phyloP scores from a whole-genome alignment of 2,113 vertebrate genomes.

The Phalacrocorax carbo region DNA sequence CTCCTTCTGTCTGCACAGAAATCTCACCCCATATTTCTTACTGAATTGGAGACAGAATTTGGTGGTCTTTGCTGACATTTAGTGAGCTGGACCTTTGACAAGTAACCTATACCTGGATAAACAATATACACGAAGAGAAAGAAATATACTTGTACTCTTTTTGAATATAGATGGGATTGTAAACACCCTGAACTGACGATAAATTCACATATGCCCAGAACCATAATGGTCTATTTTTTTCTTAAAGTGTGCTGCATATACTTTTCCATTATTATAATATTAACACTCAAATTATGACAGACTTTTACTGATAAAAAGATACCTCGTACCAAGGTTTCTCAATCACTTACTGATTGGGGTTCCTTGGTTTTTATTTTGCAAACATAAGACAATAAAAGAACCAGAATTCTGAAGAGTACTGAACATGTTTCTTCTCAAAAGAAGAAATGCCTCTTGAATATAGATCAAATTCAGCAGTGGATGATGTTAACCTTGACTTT shows the following conservation, averaged over 20 bases:
- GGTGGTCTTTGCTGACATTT: background rate
- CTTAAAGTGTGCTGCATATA: background rate
- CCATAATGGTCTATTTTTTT: background rate
- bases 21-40: background rate
- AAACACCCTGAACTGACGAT: background rate
- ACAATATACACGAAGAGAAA: background rate
- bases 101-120: background rate
- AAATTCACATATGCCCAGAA: background rate
- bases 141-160: background rate
- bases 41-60: background rate
- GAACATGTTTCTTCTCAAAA: background rate
- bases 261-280: background rate
- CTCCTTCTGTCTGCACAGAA: background rate
- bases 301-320: background rate
- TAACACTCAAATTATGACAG: background rate
- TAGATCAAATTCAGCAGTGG: background rate
- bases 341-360: background rate
- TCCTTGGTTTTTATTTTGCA: background rate
- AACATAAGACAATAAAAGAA: background rate
- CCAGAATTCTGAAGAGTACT: background rate
- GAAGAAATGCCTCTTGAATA: background rate
- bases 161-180: background rate
- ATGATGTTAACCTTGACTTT: background rate
- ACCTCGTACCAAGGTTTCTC: background rate
- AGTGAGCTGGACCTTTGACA: background rate